phyloP scores from a whole-genome alignment of 1,140 invertebrate species.

The Musca domestica region DNA sequence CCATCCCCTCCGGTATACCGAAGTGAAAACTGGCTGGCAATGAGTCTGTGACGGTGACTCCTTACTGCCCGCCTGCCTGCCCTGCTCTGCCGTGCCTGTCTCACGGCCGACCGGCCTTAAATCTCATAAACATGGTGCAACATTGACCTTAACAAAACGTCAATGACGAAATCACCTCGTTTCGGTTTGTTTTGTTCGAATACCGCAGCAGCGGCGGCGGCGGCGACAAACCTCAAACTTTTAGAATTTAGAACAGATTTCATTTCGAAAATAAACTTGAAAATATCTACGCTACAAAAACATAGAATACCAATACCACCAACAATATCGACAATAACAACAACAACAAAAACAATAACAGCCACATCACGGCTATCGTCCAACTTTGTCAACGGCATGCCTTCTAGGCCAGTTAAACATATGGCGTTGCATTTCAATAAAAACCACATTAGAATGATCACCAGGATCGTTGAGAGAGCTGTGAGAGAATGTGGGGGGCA shows the following conservation, averaged over 20 bases:
- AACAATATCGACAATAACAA: no score
- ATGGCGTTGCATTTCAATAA: conserved; percentile 14
- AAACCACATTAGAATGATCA: conserved; percentile 6
- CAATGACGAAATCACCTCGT: conserved; percentile 18
- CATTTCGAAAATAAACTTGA: conserved; percentile 15
- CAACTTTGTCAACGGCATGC: no score
- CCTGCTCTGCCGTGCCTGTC: no score
- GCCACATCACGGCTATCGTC: no score
- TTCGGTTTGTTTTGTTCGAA: background rate
- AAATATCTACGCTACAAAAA: background rate
- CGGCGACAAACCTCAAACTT: conserved; percentile 1
- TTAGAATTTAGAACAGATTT: conserved; percentile 15
- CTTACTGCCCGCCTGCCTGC: no score
- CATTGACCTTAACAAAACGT: conserved; percentile 15
- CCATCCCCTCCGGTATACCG: background rate
- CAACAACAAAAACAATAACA: no score
- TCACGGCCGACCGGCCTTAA: background rate
- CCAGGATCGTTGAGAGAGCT: background rate
- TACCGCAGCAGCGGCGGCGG: no score
- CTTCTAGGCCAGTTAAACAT: background rate
- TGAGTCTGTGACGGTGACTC: conserved; percentile 10
- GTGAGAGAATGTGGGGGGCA: no score
- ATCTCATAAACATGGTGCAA: conserved; percentile 1
- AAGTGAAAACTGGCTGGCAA: conserved; percentile 16
- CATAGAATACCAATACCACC: no score